phyloP scores from a whole-genome alignment of 2,113 vertebrate species.

The Dryoscopus gambensis region DNA sequence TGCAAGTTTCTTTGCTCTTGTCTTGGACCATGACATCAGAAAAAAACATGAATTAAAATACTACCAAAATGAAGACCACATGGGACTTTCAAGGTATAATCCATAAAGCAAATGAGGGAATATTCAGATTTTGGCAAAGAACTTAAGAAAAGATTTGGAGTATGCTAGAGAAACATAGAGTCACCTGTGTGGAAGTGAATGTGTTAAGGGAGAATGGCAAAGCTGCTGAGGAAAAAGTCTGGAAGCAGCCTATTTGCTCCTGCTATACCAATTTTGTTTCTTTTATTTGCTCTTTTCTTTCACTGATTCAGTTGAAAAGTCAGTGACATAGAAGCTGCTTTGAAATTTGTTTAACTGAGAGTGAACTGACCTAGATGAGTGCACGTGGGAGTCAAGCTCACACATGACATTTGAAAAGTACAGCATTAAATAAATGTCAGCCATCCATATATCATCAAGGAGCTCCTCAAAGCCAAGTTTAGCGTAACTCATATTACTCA shows the following conservation, averaged over 20 bases:
- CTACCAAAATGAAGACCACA: background rate
- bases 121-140: background rate
- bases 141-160: background rate
- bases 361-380: background rate
- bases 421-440: background rate
- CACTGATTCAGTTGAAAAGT: background rate
- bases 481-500: background rate
- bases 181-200: background rate
- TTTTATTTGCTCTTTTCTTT: background rate
- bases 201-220: background rate
- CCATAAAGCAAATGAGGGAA: background rate
- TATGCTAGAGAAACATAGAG: fast-evolving
- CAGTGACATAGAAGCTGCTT: background rate
- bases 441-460: background rate
- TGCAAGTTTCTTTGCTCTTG: background rate
- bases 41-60: background rate
- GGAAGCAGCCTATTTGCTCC: background rate
- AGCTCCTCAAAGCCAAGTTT: background rate
- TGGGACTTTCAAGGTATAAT: background rate
- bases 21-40: background rate
- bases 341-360: background rate
- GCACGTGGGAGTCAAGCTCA: background rate
- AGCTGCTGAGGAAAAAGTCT: background rate
- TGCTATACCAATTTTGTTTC: background rate
- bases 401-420: background rate